Percentiles rank a stretch among this genome's conserved stretches.
phyloP scores from a whole-genome alignment of 2,113 vertebrate species.

The Oncorhynchus masou region DNA sequence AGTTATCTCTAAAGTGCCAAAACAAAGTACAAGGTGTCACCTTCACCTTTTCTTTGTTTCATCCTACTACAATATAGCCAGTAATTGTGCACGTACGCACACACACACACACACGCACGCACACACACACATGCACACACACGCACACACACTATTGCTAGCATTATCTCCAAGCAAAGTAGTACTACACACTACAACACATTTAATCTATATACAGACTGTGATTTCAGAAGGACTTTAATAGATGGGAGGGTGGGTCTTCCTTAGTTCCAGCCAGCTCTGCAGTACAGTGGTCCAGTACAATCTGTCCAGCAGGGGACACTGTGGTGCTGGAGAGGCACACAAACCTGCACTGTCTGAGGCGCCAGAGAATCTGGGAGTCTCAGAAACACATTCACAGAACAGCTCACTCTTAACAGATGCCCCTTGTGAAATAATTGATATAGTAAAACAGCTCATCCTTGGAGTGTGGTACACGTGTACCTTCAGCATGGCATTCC shows the following conservation, averaged over 20 bases:
- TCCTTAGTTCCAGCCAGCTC: background rate
- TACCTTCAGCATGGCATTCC: background rate
- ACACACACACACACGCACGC: slow-evolving; percentile 1
- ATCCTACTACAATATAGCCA: background rate
- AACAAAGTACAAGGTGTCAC: background rate
- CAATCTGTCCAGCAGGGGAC: slow-evolving; percentile 70
- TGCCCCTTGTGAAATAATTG: slow-evolving; percentile 29
- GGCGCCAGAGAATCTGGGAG: background rate
- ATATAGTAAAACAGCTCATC: slow-evolving; percentile 21
- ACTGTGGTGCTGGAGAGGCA: slow-evolving; percentile 67
- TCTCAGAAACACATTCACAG: background rate
- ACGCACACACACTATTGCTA: slow-evolving; percentile 1
- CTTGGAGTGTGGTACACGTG: background rate
- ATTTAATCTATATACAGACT: no score
- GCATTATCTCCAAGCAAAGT: no score
- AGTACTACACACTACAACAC: no score
- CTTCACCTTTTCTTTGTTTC: background rate
- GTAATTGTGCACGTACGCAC: background rate
- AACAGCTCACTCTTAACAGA: slow-evolving; percentile 21
- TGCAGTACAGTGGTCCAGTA: slow-evolving; percentile 52
- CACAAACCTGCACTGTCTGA: background rate
- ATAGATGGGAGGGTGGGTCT: no score
- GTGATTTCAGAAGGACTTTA: no score
- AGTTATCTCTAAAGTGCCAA: background rate
- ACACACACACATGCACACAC: slow-evolving; percentile 1